Evolutionary conservation across 30 jellyfish, hydroid and myxozoan species (phyloP), one percentile per base, ranked within the genome.

Genomic region (Calvadosia cruxmelitensis): DNA sequence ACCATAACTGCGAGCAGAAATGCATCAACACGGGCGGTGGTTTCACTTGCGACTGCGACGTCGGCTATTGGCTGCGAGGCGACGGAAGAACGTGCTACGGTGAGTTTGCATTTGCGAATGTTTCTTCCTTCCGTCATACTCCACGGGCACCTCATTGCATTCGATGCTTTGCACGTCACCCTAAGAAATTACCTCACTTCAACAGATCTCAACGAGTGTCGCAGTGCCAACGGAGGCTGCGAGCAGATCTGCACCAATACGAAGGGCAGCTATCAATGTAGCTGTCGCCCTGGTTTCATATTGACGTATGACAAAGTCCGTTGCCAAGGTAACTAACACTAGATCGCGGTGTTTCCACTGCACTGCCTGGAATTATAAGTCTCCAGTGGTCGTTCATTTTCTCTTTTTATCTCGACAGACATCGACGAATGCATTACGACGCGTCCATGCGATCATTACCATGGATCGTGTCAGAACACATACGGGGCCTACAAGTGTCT

Each of bases 31-130:
- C 33, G 66, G 53, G 48, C 1, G 95, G 95, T 1, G 78, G 81
- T 16, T 75, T 10, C 70, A 63, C 69, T 35, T 84, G 95, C 50
- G 82, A 72, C 15, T 84, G 95, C 76, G 63, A 64, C 27, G 34
- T 79, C 32, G 95, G 95, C 3, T 84, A 49, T 48, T 68, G 73
- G 79, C 68, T 84, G 78, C 50, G 74, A 13, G 51, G 69, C 20
- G 95, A 84, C 75, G 66, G 72, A 27, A 84, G 62, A 71, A 62
- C 75, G 1, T 84, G 95, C 72, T 26, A 66, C 27, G 95, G 95
- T 84, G 70, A 35, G 27, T 57, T 49, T 49, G n/a, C 61, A n/a
- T 10, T n/a, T 10, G n/a, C 61, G 16, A 13, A 10, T 49, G 13
- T 49, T 49, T 49, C 61, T n/a, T 49, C 61, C 61, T 49, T 49